Evolutionary conservation across 2,113 vertebrate species (phyloP).

Genomic region (Cavia porcellus): DNA sequence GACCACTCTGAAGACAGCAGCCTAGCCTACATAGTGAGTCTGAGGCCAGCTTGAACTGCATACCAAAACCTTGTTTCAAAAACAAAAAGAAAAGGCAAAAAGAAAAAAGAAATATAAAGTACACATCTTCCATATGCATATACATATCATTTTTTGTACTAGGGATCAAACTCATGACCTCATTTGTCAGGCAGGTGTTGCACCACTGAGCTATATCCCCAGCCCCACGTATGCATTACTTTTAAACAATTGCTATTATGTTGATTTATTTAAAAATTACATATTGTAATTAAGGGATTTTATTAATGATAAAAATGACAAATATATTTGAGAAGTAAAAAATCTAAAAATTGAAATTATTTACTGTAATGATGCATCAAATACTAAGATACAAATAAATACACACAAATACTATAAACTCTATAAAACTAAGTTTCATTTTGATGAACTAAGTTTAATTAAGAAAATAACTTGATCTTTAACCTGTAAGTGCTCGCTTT

Average conservation of each 20-base stretch:
- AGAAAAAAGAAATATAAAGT: background rate
- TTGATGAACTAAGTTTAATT: background rate
- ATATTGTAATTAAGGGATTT: conserved; percentile 44
- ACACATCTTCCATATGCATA: background rate
- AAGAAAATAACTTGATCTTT: conserved; percentile 23
- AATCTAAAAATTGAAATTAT: conserved; percentile 48
- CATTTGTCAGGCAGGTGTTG: too few relatives aligned
- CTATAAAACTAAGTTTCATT: background rate
- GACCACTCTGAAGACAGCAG: background rate
- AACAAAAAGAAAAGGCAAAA: background rate
- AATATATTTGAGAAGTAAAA: conserved; percentile 21
- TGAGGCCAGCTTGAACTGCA: background rate
- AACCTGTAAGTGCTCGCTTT: background rate
- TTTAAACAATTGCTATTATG: background rate
- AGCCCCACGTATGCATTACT: background rate
- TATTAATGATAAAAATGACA: conserved; percentile 51
- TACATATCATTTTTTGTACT: background rate
- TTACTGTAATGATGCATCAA: conserved; percentile 31
- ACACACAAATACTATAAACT: background rate
- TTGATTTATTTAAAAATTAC: conserved; percentile 52
- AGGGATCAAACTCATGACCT: too few relatives aligned
- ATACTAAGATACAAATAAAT: conserved; percentile 41
- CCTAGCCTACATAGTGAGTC: background rate
- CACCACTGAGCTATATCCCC: too few relatives aligned
- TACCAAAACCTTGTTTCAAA: background rate